phyloP scores from a whole-genome alignment of 2,888 invertebrate genomes.

The Altica lythri region DNA sequence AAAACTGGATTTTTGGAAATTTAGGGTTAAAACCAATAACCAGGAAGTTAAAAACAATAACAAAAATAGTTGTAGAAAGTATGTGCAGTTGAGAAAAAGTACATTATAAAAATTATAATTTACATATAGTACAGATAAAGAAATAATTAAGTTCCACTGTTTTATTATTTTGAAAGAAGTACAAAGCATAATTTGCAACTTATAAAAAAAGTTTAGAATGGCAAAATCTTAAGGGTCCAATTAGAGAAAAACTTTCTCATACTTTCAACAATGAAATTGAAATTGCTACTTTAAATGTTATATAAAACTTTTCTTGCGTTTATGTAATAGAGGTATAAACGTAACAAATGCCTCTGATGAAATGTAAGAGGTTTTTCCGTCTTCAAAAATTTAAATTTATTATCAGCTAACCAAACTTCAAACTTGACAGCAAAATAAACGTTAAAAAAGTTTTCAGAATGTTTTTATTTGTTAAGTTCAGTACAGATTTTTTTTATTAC shows the following conservation, averaged over 20 bases:
- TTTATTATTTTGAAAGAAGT: too few relatives aligned
- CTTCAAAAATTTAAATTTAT: slow-evolving; percentile 14
- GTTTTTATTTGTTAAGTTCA: not conserved
- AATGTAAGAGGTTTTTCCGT: slow-evolving; percentile 7
- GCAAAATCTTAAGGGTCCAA: slow-evolving; percentile 4
- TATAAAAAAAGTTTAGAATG: too few relatives aligned
- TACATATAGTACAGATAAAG: too few relatives aligned
- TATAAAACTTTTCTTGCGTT: slow-evolving; percentile 7
- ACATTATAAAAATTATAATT: too few relatives aligned
- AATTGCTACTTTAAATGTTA: slow-evolving; percentile 13
- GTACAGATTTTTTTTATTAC: not conserved
- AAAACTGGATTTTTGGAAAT: too few relatives aligned
- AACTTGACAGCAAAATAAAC: slow-evolving; percentile 2
- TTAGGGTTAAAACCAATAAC: too few relatives aligned
- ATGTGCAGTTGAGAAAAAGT: too few relatives aligned
- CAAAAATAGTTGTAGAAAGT: too few relatives aligned
- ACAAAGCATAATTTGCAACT: too few relatives aligned
- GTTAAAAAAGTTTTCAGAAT: not conserved
- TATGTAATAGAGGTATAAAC: slow-evolving; percentile 3
- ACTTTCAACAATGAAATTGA: slow-evolving; percentile 11
- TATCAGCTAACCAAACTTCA: not conserved
- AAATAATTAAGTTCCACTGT: too few relatives aligned
- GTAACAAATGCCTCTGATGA: slow-evolving; percentile 10
- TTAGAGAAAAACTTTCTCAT: slow-evolving; percentile 12
- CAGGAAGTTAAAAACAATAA: too few relatives aligned